These are phyloP conservation scores for Odontesthes bonariensis DNA, from an alignment of 2,113 vertebrate genomes.

Conservation along the genomic window DNA sequence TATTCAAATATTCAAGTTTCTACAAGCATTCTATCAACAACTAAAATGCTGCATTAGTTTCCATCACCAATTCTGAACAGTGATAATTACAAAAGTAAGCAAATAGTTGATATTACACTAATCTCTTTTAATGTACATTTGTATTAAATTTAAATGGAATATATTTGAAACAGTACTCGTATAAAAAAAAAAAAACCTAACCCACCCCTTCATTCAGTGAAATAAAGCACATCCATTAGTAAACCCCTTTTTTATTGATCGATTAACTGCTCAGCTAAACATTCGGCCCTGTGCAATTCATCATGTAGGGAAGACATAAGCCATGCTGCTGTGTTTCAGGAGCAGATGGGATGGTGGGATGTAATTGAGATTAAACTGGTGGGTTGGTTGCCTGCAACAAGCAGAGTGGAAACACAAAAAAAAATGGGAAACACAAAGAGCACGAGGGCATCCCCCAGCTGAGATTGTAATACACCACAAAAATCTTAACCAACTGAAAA, in stretches of 20 bases:
- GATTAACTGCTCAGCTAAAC: conserved; percentile 79
- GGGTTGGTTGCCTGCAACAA: conserved; percentile 57
- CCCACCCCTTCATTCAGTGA: conserved; percentile 60
- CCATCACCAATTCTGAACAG: background rate
- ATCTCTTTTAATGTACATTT: background rate
- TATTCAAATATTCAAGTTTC: background rate
- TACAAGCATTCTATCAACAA: background rate
- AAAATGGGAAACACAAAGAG: conserved; percentile 39
- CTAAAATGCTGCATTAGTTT: conserved; percentile 21
- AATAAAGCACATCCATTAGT: conserved; percentile 78
- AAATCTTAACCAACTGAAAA: conserved; percentile 16
- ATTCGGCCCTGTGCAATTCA: conserved; percentile 74
- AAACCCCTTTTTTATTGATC: conserved; percentile 76
- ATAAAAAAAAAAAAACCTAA: conserved; percentile 18
- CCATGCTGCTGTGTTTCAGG: conserved; percentile 65
- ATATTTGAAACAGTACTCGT: conserved; percentile 19
- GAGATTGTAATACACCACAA: conserved; percentile 22
- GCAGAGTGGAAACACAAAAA: conserved; percentile 48
- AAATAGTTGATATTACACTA: background rate
- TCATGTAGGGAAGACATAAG: conserved; percentile 69
- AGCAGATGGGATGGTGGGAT: conserved; percentile 64
- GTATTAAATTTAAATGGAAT: conserved; percentile 23
- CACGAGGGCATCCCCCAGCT: conserved; percentile 25
- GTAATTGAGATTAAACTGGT: conserved; percentile 76
- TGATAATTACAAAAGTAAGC: background rate